Conservation (phyloP, 2,797 vertebrate species). For the Diceros bicornis region DNA sequence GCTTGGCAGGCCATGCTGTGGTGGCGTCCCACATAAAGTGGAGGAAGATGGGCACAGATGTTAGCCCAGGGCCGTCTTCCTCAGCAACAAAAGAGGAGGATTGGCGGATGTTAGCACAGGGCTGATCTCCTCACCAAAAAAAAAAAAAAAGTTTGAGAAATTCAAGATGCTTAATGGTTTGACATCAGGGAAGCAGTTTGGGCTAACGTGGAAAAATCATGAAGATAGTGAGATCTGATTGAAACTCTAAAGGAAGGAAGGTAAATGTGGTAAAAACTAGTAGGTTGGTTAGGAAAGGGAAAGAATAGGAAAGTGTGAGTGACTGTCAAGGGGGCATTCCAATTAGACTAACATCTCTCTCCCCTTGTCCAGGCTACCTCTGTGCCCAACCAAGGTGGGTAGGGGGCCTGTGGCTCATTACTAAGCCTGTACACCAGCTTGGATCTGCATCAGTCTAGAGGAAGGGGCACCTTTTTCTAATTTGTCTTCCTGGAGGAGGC, state of each 20-base stretch:
- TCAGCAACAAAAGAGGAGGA: no score
- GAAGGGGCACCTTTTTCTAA: not conserved
- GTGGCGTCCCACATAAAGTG: no score
- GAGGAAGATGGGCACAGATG: no score
- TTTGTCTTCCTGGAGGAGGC: not conserved
- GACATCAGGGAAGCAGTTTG: not conserved
- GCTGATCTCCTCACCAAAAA: no score
- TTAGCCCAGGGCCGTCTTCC: no score
- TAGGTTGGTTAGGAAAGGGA: not conserved
- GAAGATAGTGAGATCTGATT: not conserved
- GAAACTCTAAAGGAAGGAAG: not conserved
- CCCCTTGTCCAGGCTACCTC: rapidly evolving
- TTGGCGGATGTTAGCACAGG: no score
- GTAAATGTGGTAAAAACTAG: not conserved
- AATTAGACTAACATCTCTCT: not conserved
- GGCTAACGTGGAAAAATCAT: not conserved
- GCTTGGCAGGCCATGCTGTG: no score
- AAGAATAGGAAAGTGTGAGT: not conserved
- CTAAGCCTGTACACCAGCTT: not conserved
- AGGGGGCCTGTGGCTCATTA: not conserved
- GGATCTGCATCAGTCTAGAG: not conserved
- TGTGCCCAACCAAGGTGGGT: not conserved
- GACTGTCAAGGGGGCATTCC: not conserved
- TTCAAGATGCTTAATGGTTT: not conserved
- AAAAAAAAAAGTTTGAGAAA: constrained; percentile 34